A percentile compares a stretch with the other conserved stretches of the same genome.
Evolutionary conservation across 2,888 invertebrate genomes (phyloP).

Genomic region (Drosophila kuntzei): DNA sequence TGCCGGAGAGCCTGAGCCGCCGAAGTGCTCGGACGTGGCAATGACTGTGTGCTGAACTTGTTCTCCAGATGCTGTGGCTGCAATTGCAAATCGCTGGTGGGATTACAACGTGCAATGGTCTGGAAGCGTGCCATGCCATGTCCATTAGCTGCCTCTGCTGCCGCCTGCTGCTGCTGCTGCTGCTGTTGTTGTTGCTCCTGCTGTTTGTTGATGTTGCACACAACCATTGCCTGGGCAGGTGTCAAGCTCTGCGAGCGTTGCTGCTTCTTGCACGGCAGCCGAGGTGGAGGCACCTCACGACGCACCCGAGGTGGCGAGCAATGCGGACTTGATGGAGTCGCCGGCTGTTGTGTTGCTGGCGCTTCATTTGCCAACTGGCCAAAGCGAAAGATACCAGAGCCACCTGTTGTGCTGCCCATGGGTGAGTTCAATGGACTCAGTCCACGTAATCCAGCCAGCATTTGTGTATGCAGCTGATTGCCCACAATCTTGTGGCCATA

Average conservation of each 20-base stretch:
- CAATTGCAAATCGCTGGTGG: slow-evolving; percentile 74
- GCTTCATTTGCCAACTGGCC: slow-evolving; percentile 54
- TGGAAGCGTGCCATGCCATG: slow-evolving; percentile 80
- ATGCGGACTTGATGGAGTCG: slow-evolving; percentile 85
- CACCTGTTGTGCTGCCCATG: slow-evolving; percentile 83
- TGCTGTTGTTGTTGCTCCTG: slow-evolving; percentile 65
- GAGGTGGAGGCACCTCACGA: slow-evolving; percentile 86
- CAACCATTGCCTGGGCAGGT: slow-evolving; percentile 86
- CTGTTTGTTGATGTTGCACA: slow-evolving; percentile 72
- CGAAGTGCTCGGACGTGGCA: slow-evolving; percentile 85
- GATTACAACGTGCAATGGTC: slow-evolving; percentile 83
- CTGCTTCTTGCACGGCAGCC: slow-evolving; percentile 87
- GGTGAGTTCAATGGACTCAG: slow-evolving; percentile 84
- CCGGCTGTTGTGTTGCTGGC: slow-evolving; percentile 39
- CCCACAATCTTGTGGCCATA: slow-evolving; percentile 88
- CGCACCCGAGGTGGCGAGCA: slow-evolving; percentile 87
- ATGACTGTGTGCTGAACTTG: slow-evolving; percentile 88
- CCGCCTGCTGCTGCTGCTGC: slow-evolving; percentile 57
- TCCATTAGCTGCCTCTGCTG: slow-evolving; percentile 41
- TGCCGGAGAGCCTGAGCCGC: slow-evolving; percentile 85
- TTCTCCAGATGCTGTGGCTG: slow-evolving; percentile 78
- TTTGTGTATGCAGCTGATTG: slow-evolving; percentile 85
- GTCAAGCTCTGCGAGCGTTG: slow-evolving; percentile 93
- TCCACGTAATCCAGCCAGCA: slow-evolving; percentile 85
- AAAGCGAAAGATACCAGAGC: slow-evolving; percentile 80